phyloP scores from a whole-genome alignment of 2,888 invertebrate species.

The Autographa gamma region DNA sequence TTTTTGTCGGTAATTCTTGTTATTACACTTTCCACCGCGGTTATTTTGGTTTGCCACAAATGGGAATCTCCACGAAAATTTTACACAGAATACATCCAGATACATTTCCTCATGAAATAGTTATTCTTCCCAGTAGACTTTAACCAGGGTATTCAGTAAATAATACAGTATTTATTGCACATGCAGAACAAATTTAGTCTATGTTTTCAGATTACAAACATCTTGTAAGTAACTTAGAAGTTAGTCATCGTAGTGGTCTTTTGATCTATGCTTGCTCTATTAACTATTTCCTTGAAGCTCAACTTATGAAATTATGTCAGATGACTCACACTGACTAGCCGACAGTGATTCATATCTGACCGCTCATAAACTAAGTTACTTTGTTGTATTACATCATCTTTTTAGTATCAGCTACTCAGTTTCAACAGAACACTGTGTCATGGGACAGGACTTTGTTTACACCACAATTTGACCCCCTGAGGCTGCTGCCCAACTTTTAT shows the following conservation, averaged over 20 bases:
- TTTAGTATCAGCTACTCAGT: background rate
- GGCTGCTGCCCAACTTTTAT: background rate
- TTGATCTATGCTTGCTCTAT: background rate
- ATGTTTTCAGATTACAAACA: background rate
- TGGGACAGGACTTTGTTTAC: background rate
- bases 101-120: no score
- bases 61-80: no score
- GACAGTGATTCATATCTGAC: conserved; percentile 37
- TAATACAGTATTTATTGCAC: no score
- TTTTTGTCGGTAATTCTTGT: conserved; percentile 2
- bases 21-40: conserved; percentile 10
- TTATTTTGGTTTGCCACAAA: conserved; percentile 5
- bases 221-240: background rate
- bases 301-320: conserved; percentile 13
- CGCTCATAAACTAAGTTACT: conserved; percentile 24
- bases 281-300: conserved; percentile 19
- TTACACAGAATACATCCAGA: no score
- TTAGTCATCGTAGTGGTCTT: background rate
- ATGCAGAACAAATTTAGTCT: no score
- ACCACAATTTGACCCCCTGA: conserved; percentile 1
- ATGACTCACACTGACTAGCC: conserved; percentile 33
- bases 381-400: conserved; percentile 21
- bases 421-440: background rate
- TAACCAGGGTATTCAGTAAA: no score
- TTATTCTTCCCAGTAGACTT: no score